Evolutionary conservation across 2,797 vertebrate genomes (phyloP).

Genomic region (Pelochelys cantorii): DNA sequence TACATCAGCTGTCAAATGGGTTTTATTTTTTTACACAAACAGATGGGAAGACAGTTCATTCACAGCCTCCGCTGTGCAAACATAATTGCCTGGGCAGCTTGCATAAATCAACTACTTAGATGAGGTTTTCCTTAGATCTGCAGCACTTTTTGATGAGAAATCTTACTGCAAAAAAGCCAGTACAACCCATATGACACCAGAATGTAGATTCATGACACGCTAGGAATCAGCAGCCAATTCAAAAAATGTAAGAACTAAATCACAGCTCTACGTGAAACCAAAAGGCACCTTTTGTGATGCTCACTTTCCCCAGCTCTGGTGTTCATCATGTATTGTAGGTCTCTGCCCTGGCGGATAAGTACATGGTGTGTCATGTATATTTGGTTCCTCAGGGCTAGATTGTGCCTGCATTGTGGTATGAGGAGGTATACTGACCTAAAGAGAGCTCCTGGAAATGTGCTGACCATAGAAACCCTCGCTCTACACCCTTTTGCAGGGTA

Average conservation of each 20-base stretch:
- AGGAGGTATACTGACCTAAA: background rate
- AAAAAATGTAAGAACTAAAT: background rate
- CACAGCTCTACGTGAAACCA: background rate
- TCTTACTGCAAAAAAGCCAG: background rate
- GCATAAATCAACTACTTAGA: background rate
- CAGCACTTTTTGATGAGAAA: background rate
- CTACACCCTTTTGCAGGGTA: background rate
- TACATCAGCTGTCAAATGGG: background rate
- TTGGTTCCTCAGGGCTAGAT: background rate
- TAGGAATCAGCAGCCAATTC: background rate
- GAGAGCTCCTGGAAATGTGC: background rate
- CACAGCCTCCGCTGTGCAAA: background rate
- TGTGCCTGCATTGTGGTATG: background rate
- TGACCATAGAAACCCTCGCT: accelerated
- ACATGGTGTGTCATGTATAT: background rate
- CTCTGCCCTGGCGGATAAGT: background rate
- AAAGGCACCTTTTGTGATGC: background rate
- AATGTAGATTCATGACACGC: background rate
- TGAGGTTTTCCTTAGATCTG: background rate
- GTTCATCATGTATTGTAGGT: background rate
- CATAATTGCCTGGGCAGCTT: background rate
- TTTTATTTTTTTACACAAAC: slow-evolving; percentile 25
- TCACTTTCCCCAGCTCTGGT: background rate
- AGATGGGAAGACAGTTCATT: background rate
- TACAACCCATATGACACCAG: background rate